Conservation (phyloP, 2,888 invertebrate species). For the Acronicta psi region DNA sequence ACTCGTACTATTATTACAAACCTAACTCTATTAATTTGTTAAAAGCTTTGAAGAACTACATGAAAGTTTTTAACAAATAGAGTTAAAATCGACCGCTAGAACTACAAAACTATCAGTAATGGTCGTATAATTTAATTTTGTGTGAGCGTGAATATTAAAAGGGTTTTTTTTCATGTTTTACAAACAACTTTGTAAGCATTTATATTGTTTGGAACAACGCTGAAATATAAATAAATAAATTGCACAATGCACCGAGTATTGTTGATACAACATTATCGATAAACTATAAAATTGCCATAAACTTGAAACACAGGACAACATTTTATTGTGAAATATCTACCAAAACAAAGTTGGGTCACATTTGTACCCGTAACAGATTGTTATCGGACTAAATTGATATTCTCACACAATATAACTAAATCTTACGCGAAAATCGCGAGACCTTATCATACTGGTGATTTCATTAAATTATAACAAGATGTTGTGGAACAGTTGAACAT, state of each 20-base stretch:
- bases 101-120: constrained; percentile 8
- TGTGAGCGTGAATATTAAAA: no score
- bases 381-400: background rate
- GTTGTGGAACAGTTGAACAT: no score
- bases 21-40: no score
- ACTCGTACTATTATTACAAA: no score
- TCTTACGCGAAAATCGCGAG: no score
- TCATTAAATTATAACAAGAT: no score
- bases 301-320: constrained; percentile 7
- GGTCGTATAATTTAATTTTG: background rate
- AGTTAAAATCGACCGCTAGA: constrained; percentile 1
- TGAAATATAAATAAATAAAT: no score
- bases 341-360: constrained; percentile 7
- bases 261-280: constrained; percentile 13
- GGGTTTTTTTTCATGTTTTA: no score
- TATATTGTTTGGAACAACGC: no score
- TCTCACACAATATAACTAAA: background rate
- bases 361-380: background rate
- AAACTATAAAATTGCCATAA: constrained; percentile 18
- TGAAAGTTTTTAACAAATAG: background rate
- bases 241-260: background rate
- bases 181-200: no score
- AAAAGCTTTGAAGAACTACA: no score
- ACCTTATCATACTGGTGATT: no score
- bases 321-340: constrained; percentile 4